Percentiles rank a stretch among this genome's conserved stretches.
These are phyloP conservation scores for Tineola bisselliella DNA, from an alignment of 2,888 invertebrate genomes.

Conservation along the genomic window DNA sequence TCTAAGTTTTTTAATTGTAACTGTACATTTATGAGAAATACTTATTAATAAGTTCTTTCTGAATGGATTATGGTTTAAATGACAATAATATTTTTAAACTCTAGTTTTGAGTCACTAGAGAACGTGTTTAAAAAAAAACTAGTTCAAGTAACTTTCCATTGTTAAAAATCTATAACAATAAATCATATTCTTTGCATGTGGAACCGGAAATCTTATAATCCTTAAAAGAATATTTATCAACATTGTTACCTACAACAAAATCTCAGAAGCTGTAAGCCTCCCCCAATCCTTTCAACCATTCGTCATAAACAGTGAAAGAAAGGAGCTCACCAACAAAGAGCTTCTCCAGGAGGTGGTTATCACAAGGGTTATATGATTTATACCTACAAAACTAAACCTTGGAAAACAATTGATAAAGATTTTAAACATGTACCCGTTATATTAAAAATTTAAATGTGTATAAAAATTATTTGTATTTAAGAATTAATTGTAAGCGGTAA, in stretches of 20 bases:
- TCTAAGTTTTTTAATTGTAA: too few relatives aligned
- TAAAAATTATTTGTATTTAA: too few relatives aligned
- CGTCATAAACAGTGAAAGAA: conserved; percentile 4
- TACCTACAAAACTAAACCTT: background rate
- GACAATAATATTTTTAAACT: too few relatives aligned
- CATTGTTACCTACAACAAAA: background rate
- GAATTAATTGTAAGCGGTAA: too few relatives aligned
- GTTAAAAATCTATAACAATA: background rate
- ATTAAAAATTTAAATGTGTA: too few relatives aligned
- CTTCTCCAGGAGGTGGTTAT: background rate
- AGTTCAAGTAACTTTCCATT: background rate
- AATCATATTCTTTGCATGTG: background rate
- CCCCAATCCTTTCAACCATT: conserved; percentile 11
- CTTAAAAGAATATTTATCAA: background rate
- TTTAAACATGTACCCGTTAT: too few relatives aligned
- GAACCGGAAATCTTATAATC: conserved; percentile 12
- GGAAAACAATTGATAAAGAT: too few relatives aligned
- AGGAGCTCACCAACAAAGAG: background rate
- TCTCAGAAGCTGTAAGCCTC: background rate
- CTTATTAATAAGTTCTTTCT: too few relatives aligned
- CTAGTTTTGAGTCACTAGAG: background rate
- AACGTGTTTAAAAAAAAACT: background rate
- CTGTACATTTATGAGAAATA: too few relatives aligned
- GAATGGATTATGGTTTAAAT: too few relatives aligned
- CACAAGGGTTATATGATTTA: background rate